These are phyloP conservation scores for Shinisaurus crocodilurus DNA, from an alignment of 2,113 vertebrate genomes.

Conservation along the genomic window DNA sequence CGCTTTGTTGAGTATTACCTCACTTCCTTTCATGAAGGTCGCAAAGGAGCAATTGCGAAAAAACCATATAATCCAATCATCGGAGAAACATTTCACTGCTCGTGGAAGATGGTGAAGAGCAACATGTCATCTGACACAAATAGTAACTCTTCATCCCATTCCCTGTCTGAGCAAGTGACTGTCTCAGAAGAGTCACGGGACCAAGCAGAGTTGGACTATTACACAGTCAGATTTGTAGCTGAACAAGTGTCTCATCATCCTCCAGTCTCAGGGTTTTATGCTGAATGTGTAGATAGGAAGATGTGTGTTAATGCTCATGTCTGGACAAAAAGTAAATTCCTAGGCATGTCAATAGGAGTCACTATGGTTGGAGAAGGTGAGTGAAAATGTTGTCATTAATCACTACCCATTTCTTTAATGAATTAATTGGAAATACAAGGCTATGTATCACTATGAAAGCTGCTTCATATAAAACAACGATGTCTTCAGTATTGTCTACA, in stretches of 20 bases:
- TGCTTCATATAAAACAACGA: not conserved
- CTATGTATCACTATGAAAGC: not conserved
- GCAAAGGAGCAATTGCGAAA: slow-evolving; percentile 97
- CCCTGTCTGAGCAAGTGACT: slow-evolving; percentile 58
- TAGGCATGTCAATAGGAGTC: slow-evolving; percentile 99
- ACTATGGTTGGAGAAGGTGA: slow-evolving; percentile 98
- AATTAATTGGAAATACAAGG: not conserved
- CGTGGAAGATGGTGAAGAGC: slow-evolving; percentile 86
- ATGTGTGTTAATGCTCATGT: slow-evolving; percentile 96
- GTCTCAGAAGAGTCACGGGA: slow-evolving; percentile 58
- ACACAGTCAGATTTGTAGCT: slow-evolving; percentile 91
- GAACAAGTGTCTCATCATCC: slow-evolving; percentile 99
- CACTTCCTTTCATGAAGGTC: slow-evolving; percentile 97
- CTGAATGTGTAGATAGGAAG: slow-evolving; percentile 91
- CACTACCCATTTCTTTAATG: not conserved
- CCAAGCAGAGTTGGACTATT: slow-evolving; percentile 73
- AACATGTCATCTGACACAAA: slow-evolving; percentile 36
- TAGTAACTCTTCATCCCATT: slow-evolving; percentile 51
- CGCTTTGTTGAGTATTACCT: slow-evolving; percentile 98
- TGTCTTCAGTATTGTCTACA: not conserved
- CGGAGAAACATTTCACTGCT: slow-evolving; percentile 97
- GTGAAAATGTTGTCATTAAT: slow-evolving; percentile 26
- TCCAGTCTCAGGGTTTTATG: slow-evolving; percentile 97
- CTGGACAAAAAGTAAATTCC: slow-evolving; percentile 99
- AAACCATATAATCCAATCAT: slow-evolving; percentile 99